phyloP scores from a whole-genome alignment of 1,140 invertebrate genomes.

The Sycobia sp. region DNA sequence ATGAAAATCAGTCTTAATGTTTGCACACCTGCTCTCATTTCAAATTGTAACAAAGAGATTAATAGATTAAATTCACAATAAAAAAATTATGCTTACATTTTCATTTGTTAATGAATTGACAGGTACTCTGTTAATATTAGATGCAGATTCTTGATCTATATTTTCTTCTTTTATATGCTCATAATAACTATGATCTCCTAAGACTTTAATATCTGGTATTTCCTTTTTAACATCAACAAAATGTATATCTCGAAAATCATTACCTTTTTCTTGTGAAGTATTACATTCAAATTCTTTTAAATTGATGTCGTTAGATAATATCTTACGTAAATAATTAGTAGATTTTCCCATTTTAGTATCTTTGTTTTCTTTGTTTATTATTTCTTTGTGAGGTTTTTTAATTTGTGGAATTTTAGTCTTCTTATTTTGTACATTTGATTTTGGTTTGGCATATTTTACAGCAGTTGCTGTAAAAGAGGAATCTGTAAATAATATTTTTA shows the following conservation, averaged over 20 bases:
- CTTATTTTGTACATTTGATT: conserved; percentile 45
- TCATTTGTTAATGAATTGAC: conserved; percentile 46
- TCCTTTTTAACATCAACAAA: conserved; percentile 32
- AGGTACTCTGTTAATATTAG: conserved; percentile 40
- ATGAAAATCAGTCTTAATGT: conserved; percentile 29
- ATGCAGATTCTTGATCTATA: conserved; percentile 33
- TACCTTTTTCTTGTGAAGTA: conserved; percentile 40
- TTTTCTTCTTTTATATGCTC: conserved; percentile 47
- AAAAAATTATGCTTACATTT: conserved; percentile 46
- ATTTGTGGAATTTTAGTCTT: conserved; percentile 43
- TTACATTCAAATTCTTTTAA: conserved; percentile 48
- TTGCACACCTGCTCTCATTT: conserved; percentile 2
- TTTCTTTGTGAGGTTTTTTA: conserved; percentile 50
- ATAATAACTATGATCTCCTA: conserved; percentile 57
- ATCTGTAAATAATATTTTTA: conserved; percentile 36
- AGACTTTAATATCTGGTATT: conserved; percentile 42
- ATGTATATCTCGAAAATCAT: conserved; percentile 16
- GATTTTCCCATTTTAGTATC: conserved; percentile 50
- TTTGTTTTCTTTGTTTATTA: conserved; percentile 57
- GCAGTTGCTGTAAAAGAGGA: conserved; percentile 46
- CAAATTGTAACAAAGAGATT: not conserved
- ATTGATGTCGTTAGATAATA: conserved; percentile 50
- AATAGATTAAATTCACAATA: not conserved
- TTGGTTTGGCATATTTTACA: conserved; percentile 46
- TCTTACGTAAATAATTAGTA: conserved; percentile 54